Conservation (phyloP, 2,113 vertebrate species). For the Rhombomys opimus region DNA sequence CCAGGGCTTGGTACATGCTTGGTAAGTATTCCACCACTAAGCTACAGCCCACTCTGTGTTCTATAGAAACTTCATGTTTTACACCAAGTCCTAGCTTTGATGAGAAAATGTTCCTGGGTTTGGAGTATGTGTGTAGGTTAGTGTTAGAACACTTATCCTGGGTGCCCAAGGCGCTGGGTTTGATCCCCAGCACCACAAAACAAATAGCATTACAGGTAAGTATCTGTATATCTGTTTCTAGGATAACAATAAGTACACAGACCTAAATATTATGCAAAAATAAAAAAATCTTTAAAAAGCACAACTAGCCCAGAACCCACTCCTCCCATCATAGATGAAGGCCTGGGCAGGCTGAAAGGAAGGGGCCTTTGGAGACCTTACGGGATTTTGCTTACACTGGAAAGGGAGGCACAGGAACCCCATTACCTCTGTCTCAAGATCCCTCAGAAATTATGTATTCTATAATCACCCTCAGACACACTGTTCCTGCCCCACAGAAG, state of each 20-base stretch:
- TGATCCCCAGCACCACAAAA: background rate
- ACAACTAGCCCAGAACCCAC: no score
- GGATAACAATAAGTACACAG: background rate
- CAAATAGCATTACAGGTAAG: background rate
- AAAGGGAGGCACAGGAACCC: background rate
- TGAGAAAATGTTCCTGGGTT: background rate
- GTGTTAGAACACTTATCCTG: background rate
- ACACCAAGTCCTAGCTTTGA: background rate
- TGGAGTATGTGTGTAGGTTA: background rate
- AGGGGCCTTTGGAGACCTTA: background rate
- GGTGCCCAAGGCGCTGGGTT: background rate
- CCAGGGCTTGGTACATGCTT: background rate
- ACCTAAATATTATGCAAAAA: background rate
- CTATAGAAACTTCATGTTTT: background rate
- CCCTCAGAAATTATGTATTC: background rate
- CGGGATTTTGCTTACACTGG: background rate
- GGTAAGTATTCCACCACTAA: background rate
- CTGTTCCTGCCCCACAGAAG: background rate
- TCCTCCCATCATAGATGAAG: background rate
- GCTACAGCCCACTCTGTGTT: background rate
- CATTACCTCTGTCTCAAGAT: background rate
- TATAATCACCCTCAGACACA: background rate
- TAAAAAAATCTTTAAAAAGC: no score
- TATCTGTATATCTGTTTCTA: slow-evolving; percentile 1
- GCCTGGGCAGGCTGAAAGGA: background rate